phyloP scores from a whole-genome alignment of 1,140 invertebrate species.

The Aphelinus atriplicis region DNA sequence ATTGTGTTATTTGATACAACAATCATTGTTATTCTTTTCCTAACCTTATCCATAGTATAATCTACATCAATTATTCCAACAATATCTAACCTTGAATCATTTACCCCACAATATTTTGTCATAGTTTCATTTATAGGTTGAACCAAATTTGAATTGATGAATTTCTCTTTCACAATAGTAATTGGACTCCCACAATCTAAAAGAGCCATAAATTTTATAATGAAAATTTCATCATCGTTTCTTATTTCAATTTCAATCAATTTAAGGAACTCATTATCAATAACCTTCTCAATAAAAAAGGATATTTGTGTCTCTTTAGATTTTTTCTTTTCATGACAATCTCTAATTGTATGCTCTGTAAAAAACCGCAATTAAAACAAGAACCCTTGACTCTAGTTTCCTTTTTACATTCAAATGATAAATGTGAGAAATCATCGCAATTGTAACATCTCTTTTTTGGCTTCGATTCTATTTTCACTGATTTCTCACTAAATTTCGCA shows the following conservation, averaged over 20 bases:
- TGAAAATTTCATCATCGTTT: constrained; percentile 30
- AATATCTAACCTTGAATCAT: constrained; percentile 15
- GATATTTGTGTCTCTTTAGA: constrained; percentile 28
- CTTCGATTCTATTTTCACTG: no score
- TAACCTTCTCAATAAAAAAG: constrained; percentile 15
- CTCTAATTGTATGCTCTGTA: constrained; percentile 24
- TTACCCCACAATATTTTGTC: constrained; percentile 4
- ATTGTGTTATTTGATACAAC: constrained; percentile 9
- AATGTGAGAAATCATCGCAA: background rate
- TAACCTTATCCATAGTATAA: background rate
- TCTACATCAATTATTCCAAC: background rate
- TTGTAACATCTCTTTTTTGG: background rate
- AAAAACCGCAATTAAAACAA: constrained; percentile 1
- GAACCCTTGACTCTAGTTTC: background rate
- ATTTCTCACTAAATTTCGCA: constrained; percentile 1
- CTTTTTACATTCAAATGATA: background rate
- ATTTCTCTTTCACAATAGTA: constrained; percentile 5
- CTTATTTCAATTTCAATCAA: constrained; percentile 32
- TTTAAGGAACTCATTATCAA: constrained; percentile 29
- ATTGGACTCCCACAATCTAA: constrained; percentile 8
- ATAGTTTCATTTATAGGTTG: background rate
- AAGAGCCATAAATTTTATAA: background rate
- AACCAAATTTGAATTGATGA: constrained; percentile 1
- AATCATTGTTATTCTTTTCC: background rate
- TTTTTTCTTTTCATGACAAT: constrained; percentile 38